Base-by-base conservation (phyloP, 1,140 invertebrate species). In the Trichoplusia ni region DNA sequence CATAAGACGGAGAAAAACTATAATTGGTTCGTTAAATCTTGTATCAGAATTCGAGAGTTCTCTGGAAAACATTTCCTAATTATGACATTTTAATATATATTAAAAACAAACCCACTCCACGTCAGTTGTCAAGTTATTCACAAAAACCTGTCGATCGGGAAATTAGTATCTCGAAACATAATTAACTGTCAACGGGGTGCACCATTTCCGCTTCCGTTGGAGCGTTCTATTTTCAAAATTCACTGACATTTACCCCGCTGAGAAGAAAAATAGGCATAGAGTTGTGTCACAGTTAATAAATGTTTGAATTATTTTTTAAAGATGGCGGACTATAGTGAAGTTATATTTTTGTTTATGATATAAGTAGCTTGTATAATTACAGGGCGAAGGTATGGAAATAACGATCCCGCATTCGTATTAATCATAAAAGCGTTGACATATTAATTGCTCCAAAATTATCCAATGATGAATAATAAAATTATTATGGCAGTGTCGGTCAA, bases 221-320 rank as follows among this genome's bases (percentile, higher is more conserved):
- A 67, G 59, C 59, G 82, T 87, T 88, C 84, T 88, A 86, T 90
- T 88, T 90, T 82, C 75, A 82, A 87, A n/a, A 86, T 85, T 83
- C 68, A 79, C 75, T 60, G 31, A 53, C 47, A 16, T 60, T 42
- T 42, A 29, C 47, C 16, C 18, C 11, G 11, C 64, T 60, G 54
- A 58, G 19, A 42, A 19, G 25, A 47, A 42, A 35, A 23, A 60
- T 29, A 21, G 29, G 13, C 13, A n/a, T n/a, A n/a, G n/a, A n/a
- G n/a, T n/a, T n/a, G n/a, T n/a, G n/a, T n/a, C n/a, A n/a, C n/a
- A n/a, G n/a, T n/a, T n/a, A n/a, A n/a, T n/a, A n/a, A n/a, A n/a
- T n/a, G n/a, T n/a, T n/a, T n/a, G n/a, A n/a, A n/a, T n/a, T n/a
- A n/a, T n/a, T n/a, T n/a, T n/a, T n/a, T n/a, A n/a, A n/a, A n/a